Evolutionary conservation across 2,113 vertebrate genomes (phyloP).

Genomic region (Chionis minor): DNA sequence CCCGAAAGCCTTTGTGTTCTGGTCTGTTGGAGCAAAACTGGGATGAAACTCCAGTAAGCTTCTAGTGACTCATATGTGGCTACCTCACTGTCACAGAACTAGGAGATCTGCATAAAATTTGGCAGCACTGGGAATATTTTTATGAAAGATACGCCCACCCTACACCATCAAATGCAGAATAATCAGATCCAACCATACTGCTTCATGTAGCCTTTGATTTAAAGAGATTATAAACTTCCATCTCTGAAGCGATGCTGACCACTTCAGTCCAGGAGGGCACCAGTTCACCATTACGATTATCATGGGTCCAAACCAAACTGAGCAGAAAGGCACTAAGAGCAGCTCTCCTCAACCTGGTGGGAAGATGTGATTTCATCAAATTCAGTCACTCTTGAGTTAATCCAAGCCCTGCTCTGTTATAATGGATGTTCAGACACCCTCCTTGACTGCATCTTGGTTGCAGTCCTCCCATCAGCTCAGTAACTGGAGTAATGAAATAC

Average conservation of each 20-base stretch:
- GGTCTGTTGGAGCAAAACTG: neutral
- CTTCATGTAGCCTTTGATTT: neutral
- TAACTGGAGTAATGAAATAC: neutral
- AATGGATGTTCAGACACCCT: neutral
- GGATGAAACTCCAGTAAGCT: neutral
- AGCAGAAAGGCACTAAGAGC: neutral
- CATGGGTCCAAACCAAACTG: neutral
- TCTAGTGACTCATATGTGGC: neutral
- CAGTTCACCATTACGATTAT: neutral
- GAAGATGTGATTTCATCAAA: neutral
- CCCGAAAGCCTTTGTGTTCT: neutral
- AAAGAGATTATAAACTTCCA: neutral
- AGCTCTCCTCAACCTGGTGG: neutral
- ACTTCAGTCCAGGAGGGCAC: neutral
- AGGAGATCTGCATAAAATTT: neutral
- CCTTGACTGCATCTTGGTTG: neutral
- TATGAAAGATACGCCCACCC: neutral
- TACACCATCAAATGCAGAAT: neutral
- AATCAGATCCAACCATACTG: neutral
- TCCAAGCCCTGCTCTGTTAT: neutral
- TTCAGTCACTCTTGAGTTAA: neutral
- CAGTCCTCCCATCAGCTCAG: neutral
- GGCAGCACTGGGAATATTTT: neutral
- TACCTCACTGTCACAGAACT: neutral
- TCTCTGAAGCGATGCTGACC: neutral